phyloP scores from a whole-genome alignment of 2,113 vertebrate species.

The Paradoxurus hermaphroditus region DNA sequence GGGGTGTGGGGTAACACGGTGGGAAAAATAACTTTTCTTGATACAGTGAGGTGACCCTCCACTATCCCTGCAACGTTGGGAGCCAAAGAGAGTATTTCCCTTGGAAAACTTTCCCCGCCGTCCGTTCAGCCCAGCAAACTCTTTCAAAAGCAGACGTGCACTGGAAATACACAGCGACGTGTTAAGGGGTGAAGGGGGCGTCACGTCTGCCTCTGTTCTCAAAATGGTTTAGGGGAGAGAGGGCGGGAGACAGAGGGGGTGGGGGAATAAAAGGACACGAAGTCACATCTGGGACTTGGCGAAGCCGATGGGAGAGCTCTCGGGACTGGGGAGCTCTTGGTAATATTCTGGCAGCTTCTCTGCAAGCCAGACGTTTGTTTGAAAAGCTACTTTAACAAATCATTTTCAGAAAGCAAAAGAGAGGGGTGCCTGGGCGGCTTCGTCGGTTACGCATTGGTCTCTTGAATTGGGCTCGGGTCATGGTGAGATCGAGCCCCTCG shows the following conservation, averaged over 20 bases:
- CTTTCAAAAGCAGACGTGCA: not conserved
- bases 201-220: not conserved
- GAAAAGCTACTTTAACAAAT: not conserved
- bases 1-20: not conserved
- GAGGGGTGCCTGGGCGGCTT: not conserved
- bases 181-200: not conserved
- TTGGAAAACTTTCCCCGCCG: not conserved
- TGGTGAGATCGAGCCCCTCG: too few relatives aligned
- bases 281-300: not conserved
- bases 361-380: not conserved
- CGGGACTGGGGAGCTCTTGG: not conserved
- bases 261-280: not conserved
- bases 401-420: not conserved
- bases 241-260: not conserved
- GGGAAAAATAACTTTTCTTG: not conserved
- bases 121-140: not conserved
- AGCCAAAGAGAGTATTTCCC: not conserved
- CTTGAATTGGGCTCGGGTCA: too few relatives aligned
- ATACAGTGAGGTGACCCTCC: not conserved
- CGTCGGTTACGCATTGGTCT: too few relatives aligned
- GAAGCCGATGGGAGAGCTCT: not conserved
- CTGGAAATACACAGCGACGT: not conserved
- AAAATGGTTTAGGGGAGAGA: not conserved
- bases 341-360: not conserved
- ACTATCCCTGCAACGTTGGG: not conserved